Conservation (phyloP, 2,113 vertebrate species). For the Solea senegalensis region DNA sequence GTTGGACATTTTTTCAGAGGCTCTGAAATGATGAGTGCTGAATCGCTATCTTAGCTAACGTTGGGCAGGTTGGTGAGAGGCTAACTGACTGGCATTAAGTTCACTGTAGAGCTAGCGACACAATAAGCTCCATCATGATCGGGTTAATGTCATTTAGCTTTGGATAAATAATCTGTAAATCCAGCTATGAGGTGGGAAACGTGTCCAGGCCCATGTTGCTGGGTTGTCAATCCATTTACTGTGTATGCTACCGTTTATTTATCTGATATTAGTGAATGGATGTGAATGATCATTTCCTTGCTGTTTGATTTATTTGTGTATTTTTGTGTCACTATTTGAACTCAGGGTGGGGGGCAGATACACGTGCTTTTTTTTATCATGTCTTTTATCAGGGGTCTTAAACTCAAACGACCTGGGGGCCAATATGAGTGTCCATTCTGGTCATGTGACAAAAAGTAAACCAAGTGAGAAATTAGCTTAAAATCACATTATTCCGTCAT, state of each 20-base stretch:
- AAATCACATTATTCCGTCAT: no score
- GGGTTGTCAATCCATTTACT: constrained; percentile 28
- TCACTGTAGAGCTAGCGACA: constrained; percentile 3
- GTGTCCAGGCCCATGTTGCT: neutral
- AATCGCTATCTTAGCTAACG: constrained; percentile 51
- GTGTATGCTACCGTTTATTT: neutral
- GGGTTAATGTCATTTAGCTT: neutral
- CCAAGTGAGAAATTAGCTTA: no score
- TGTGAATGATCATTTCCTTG: neutral
- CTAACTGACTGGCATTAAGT: constrained; percentile 34
- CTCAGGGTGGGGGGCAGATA: neutral
- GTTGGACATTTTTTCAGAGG: neutral
- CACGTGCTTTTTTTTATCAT: neutral
- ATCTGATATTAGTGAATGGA: neutral
- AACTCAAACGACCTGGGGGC: no score
- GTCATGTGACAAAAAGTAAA: neutral
- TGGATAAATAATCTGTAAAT: neutral
- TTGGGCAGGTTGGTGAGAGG: constrained; percentile 32
- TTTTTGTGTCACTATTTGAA: neutral
- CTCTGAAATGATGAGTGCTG: constrained; percentile 29
- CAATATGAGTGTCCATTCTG: neutral
- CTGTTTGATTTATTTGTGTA: neutral
- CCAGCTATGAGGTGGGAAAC: neutral
- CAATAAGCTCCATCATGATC: neutral
- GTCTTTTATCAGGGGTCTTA: neutral